These are phyloP conservation scores for Suillia variegata DNA, from an alignment of 2,888 invertebrate species.

Conservation along the genomic window DNA sequence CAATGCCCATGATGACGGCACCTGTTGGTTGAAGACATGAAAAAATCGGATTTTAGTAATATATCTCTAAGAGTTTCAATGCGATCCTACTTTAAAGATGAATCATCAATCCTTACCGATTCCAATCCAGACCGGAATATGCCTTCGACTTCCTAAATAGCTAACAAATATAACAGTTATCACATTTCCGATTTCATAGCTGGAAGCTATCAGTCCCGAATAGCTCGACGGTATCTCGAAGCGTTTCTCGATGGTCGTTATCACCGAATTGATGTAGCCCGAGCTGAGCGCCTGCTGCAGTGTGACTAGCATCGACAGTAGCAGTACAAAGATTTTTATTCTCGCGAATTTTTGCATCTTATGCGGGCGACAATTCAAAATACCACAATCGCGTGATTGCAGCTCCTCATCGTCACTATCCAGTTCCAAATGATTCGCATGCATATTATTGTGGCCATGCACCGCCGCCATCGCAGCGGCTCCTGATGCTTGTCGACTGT, in stretches of 20 bases:
- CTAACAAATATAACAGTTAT: constrained; percentile 95
- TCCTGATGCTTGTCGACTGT: constrained; percentile 78
- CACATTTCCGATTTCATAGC: constrained; percentile 94
- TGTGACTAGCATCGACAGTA: constrained; percentile 87
- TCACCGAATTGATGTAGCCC: constrained; percentile 92
- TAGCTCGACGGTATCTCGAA: constrained; percentile 93
- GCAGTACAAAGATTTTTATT: constrained; percentile 90
- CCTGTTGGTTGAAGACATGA: no score
- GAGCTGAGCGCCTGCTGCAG: constrained; percentile 89
- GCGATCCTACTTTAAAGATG: no score
- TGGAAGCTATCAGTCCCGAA: constrained; percentile 90
- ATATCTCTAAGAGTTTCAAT: no score
- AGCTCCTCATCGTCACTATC: constrained; percentile 74
- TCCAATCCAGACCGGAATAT: constrained; percentile 94
- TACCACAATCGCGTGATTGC: constrained; percentile 78
- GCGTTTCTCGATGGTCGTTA: constrained; percentile 95
- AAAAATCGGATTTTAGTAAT: no score
- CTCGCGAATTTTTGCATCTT: constrained; percentile 87
- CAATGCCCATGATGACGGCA: constrained; percentile 91
- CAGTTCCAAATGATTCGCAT: constrained; percentile 55
- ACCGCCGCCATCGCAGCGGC: constrained; percentile 13
- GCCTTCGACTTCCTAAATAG: constrained; percentile 88
- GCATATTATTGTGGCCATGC: constrained; percentile 61
- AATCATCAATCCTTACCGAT: constrained; percentile 78
- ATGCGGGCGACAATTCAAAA: constrained; percentile 82